Base-by-base conservation (phyloP, 2,888 invertebrate genomes). In the Scaptomyza reducta region DNA sequence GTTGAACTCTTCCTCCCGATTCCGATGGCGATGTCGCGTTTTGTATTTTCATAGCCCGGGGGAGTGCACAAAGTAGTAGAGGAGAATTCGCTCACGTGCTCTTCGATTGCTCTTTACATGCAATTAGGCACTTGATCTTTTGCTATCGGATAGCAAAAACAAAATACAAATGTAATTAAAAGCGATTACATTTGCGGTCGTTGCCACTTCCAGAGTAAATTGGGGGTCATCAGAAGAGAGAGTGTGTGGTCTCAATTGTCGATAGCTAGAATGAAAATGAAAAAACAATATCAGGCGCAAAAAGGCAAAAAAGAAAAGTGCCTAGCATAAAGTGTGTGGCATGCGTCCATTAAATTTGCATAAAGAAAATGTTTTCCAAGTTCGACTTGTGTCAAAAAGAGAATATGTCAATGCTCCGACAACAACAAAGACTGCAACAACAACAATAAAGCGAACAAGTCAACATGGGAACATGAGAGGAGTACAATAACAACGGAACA, bases 111-210 rank as follows among this genome's bases (percentile, higher is more conserved):
- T 61, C 65, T 70, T 85, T 67, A 70, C 85, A 60, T 51, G 50
- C 74, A 67, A 68, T 83, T 77, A 50, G 44, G 56, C 74, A 88
- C 68, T 82, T 88, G 87, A 82, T 82, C 82, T 77, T 55, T 86
- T 27, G 65, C 45, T 59, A 62, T 64, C 44, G 51, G 33, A 10
- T 33, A 27, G 13, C 14, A 25, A 29, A 14, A 31, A 33, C 35
- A 56, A 60, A 61, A 51, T 56, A 49, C 44, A 27, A 44, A 59
- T 53, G 54, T 64, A 87, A 81, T 81, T 81, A 85, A 79, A 71
- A 57, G 68, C 60, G 66, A 69, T 87, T 87, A 85, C 42, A 47
- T 51, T 45, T 68, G 50, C 56, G 79, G 81, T 68, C 74, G 56
- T 54, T 84, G 86, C 53, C 71, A 35, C 41, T 46, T 35, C 9